Evolutionary conservation across 2,797 vertebrate species (phyloP).

Genomic region (Buphagus erythrorhynchus): DNA sequence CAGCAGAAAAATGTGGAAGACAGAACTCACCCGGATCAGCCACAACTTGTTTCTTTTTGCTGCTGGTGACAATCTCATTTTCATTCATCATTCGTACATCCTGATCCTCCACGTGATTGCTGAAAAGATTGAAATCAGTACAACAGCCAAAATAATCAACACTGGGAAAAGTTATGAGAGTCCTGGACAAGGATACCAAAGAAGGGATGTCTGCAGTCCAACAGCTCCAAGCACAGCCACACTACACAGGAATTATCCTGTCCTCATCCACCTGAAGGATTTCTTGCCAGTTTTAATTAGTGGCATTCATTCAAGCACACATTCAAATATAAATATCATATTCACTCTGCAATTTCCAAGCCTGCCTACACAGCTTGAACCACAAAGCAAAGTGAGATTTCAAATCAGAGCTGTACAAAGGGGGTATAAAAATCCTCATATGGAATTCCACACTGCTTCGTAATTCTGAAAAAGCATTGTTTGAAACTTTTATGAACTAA

Average conservation of each 20-base stretch:
- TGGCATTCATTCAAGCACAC: neutral
- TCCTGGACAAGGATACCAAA: neutral
- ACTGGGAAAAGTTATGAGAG: neutral
- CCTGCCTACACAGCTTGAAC: slow-evolving; percentile 15
- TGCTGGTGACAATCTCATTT: slow-evolving; percentile 88
- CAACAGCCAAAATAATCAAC: slow-evolving; percentile 1
- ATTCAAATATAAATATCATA: slow-evolving; percentile 8
- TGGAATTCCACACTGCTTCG: neutral
- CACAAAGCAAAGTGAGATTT: slow-evolving; percentile 1
- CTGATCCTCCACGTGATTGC: slow-evolving; percentile 90
- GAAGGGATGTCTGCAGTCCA: neutral
- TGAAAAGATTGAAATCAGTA: slow-evolving; percentile 63
- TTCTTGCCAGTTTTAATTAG: slow-evolving; percentile 14
- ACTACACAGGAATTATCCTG: neutral
- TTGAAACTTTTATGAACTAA: neutral
- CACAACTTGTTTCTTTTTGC: slow-evolving; percentile 81
- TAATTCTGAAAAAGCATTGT: neutral
- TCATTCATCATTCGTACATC: slow-evolving; percentile 98
- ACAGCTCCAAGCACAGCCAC: neutral
- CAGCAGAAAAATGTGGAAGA: neutral
- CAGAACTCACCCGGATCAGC: slow-evolving; percentile 87
- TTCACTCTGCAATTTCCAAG: neutral
- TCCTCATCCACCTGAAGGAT: neutral
- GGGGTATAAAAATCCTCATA: neutral
- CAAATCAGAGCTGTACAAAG: neutral